Conservation (phyloP, 1,140 invertebrate species). For the Andricus grossulariae region DNA sequence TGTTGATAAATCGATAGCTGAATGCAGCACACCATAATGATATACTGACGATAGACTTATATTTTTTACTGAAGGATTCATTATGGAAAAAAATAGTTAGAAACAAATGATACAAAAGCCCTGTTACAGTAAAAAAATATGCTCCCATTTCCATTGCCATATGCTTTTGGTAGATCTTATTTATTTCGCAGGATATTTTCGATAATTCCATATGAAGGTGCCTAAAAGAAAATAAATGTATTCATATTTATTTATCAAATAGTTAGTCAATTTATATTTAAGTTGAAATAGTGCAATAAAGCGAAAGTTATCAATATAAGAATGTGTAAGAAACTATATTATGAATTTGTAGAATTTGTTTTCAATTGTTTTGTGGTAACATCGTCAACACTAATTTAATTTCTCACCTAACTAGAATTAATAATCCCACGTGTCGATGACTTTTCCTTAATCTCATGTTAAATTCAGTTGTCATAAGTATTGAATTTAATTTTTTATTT, state of each 20-base stretch:
- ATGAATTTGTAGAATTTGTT: too few relatives aligned
- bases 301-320: too few relatives aligned
- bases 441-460: background rate
- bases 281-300: too few relatives aligned
- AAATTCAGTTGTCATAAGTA: background rate
- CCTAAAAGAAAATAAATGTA: background rate
- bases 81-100: background rate
- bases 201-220: slow-evolving; percentile 9
- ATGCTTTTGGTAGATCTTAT: slow-evolving; percentile 3
- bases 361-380: too few relatives aligned
- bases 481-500: background rate
- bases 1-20: background rate
- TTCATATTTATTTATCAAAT: too few relatives aligned
- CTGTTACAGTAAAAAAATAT: slow-evolving; percentile 11
- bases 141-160: slow-evolving; percentile 7
- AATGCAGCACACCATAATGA: slow-evolving; percentile 1
- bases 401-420: background rate
- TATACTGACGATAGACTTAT: background rate
- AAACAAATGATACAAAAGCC: slow-evolving; percentile 1
- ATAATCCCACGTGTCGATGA: background rate
- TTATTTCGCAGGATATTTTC: slow-evolving; percentile 9
- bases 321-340: too few relatives aligned
- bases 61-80: background rate
- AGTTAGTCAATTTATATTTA: too few relatives aligned
- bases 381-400: too few relatives aligned